Evolutionary conservation across 64 coral and sea anemone genomes (phyloP), one percentile per base, ranked within the genome.

Genomic region (Orbicella faveolata): DNA sequence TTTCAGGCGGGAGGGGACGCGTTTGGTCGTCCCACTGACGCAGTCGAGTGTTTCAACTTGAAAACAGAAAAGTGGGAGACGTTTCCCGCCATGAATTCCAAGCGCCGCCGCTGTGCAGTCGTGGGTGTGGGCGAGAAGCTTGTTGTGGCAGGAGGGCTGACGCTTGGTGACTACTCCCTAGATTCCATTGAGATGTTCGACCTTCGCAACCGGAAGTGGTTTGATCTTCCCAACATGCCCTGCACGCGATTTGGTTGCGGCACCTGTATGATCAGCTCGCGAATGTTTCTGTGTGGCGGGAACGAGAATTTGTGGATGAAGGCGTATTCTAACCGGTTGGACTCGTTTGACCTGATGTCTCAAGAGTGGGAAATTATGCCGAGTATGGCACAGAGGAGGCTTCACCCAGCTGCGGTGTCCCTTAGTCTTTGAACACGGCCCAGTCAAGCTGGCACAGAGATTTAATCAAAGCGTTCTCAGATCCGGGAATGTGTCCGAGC

Each of bases 181-280:
- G 92, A 94, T 79, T 44, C 92, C 15, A 90, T 94, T 20, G 92
- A 94, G 69, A 84, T 94, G 88, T 94, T 94, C 33, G 92, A 94
- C 73, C 89, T 90, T 36, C 92, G 92, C 15, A 94, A 94, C 59
- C 62, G 79, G 73, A 94, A 94, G 62, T 94, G 92, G 92, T 35
- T 94, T 61, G 92, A 94, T 11, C 78, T 94, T 80, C 92, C 92
- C 55, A 90, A 80, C 80, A 94, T 94, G 92, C 92, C 92, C 1
- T 90, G 74, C 48, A 76, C 92, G 17, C 78, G 87, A 34, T 94
- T 94, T 86, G 92, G 92, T 44, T 94, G 87, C 33, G 85, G 74
- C 36, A 74, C 87, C 21, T 94, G 92, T 81, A 73, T 83, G 34
- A 88, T 94, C 18, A 74, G 74, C 48, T 85, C 75, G 26, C 55